Percentiles rank a stretch among this genome's conserved stretches.
phyloP scores from a whole-genome alignment of 2,797 vertebrate genomes.

The Gymnopithys bicolor region DNA sequence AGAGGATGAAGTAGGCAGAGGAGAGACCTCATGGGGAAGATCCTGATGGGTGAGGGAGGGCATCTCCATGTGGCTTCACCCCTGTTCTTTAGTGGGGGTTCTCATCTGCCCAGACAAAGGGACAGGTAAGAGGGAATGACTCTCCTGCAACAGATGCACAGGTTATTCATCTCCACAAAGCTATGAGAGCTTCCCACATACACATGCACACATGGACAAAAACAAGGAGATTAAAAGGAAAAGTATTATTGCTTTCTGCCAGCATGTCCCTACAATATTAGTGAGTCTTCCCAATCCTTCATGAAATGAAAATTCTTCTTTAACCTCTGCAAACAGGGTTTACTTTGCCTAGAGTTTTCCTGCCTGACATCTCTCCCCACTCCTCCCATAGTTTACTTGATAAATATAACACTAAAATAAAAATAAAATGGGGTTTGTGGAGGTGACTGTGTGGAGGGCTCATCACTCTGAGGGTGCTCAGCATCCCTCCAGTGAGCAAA shows the following conservation, averaged over 20 bases:
- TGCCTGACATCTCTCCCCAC: background rate
- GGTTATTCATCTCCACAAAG: background rate
- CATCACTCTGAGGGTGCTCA: background rate
- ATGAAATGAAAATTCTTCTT: background rate
- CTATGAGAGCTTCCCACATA: background rate
- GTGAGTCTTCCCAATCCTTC: background rate
- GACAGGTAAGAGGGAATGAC: no score
- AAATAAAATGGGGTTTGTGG: background rate
- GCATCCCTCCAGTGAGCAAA: background rate
- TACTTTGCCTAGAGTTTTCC: background rate
- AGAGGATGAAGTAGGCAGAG: background rate
- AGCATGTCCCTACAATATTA: fast-evolving
- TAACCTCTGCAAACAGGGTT: background rate
- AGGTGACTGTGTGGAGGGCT: fast-evolving
- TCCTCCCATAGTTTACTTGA: background rate
- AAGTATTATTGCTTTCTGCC: background rate
- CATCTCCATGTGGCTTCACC: background rate
- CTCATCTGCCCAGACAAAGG: background rate
- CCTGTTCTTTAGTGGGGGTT: fast-evolving
- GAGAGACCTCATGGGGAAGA: background rate
- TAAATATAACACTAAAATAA: background rate
- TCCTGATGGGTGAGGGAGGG: background rate
- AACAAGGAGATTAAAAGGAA: background rate
- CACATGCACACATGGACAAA: fast-evolving
- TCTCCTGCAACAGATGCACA: background rate